These are phyloP conservation scores for Ahaetulla prasina DNA, from an alignment of 2,113 vertebrate genomes.

Conservation along the genomic window DNA sequence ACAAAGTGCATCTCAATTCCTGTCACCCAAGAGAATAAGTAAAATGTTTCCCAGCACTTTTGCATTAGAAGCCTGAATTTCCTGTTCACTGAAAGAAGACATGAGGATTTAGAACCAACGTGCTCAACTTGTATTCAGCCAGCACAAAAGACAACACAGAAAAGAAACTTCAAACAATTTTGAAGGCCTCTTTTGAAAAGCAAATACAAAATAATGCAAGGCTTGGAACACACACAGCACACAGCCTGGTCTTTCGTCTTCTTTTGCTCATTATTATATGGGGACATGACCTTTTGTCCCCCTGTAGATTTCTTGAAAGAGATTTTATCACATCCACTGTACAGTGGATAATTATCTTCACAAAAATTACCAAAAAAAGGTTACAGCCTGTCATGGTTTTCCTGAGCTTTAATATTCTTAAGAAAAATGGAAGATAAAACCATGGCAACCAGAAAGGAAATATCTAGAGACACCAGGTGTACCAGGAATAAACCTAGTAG, in stretches of 20 bases:
- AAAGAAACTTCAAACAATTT: neutral
- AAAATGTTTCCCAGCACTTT: neutral
- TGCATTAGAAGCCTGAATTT: neutral
- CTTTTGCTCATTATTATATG: neutral
- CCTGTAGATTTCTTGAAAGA: neutral
- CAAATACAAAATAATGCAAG: neutral
- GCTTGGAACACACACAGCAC: rapidly evolving
- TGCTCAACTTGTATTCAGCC: neutral
- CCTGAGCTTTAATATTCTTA: neutral
- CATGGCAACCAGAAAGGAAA: neutral
- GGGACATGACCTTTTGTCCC: neutral
- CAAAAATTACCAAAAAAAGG: conserved; percentile 24
- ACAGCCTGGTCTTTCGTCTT: neutral
- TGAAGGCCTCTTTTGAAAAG: neutral
- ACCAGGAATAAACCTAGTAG: neutral
- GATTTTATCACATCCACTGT: conserved; percentile 1
- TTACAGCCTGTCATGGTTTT: conserved; percentile 1
- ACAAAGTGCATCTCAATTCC: neutral
- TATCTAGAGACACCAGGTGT: neutral
- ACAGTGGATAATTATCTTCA: conserved; percentile 6
- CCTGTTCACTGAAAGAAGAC: conserved; percentile 3
- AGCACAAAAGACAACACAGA: neutral
- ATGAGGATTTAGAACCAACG: conserved; percentile 10
- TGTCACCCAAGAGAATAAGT: neutral
- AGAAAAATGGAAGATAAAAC: conserved; percentile 41